Base-by-base conservation (phyloP, 2,888 invertebrate species). In the Lordiphosa fenestrarum region DNA sequence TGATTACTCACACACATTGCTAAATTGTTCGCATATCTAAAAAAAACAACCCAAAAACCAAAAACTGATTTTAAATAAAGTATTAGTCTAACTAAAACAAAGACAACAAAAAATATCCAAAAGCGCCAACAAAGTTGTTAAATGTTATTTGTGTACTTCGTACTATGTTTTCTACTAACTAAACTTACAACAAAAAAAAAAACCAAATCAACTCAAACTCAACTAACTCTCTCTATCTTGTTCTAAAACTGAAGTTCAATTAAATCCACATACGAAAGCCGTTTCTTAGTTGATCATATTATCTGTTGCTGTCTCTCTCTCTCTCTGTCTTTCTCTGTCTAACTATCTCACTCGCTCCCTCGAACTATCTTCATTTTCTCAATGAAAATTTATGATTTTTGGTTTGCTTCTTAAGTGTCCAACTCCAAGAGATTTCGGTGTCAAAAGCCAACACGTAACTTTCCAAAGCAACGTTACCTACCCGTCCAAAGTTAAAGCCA, bases 91-190 rank as follows among this genome's bases (percentile, higher is more conserved):
- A 85, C 69, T 64, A 73, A 64, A 64, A 53, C 57, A 71, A 83
- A 68, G 64, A 62, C 67, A 72, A 73, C 67, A 71, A 70, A 67
- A 62, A 50, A 42, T 68, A 61, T 53, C 63, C 53, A 64, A 58
- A 83, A 78, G 71, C 73, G 86, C 73, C 70, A 70, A 71, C 48
- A 48, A 84, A 73, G 73, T 78, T 84, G 82, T 86, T 85, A 76
- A 82, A 74, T 85, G 85, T 86, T 85, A 76, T 83, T 74, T 84
- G 85, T 81, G 84, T 81, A 81, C 81, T 83, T 83, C 78, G 81
- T 83, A 80, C 63, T 84, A 84, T 84, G 80, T 84, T 84, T 84
- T 81, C 78, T 81, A 84, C 72, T 85, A 74, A 85, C 73, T 85
- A 71, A 75, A 80, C 56, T 66, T 37, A 53, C 44, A 46, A 35